Conservation (phyloP, 2,113 vertebrate genomes). For the Gymnarchus niloticus region DNA sequence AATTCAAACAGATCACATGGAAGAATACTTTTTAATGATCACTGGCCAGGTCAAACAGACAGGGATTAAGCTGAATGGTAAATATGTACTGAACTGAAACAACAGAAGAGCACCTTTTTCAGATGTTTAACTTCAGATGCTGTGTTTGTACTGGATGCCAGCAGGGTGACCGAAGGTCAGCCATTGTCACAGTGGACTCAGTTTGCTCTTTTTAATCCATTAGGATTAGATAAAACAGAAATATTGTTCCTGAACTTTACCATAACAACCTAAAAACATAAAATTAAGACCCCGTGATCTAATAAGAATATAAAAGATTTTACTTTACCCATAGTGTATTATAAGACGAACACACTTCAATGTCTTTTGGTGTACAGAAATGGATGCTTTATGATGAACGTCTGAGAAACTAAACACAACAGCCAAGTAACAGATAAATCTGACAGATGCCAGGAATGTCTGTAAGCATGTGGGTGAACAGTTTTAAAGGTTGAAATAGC, state of each 20-base stretch:
- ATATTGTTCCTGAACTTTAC: neutral
- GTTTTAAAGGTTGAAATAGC: neutral
- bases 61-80: neutral
- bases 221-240: neutral
- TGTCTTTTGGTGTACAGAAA: no score
- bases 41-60: neutral
- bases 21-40: neutral
- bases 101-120: neutral
- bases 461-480: neutral
- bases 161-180: neutral
- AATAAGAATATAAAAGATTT: neutral
- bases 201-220: neutral
- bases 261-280: neutral
- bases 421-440: neutral
- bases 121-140: neutral
- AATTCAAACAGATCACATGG: neutral
- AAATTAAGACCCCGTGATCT: neutral
- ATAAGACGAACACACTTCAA: no score
- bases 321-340: no score
- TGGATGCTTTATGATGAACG: neutral
- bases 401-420: neutral
- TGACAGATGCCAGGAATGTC: neutral
- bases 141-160: neutral
- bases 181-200: neutral
- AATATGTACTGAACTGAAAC: neutral